Percentiles rank a stretch among this genome's conserved stretches.
phyloP scores from a whole-genome alignment of 2,888 invertebrate genomes.

The Clistopyga incitator region DNA sequence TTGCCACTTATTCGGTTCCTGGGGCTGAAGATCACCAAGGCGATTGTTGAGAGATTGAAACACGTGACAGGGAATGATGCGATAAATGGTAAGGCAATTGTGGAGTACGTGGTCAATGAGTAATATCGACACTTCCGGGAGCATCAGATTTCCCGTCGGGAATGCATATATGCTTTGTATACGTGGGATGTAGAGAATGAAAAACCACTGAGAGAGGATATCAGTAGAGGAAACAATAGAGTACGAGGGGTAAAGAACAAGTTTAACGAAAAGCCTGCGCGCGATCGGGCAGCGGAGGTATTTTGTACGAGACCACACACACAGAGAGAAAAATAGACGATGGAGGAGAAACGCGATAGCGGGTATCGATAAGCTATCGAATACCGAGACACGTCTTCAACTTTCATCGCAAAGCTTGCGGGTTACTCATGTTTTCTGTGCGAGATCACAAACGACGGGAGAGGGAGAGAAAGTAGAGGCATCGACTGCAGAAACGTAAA shows the following conservation, averaged over 20 bases:
- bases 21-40: too few species aligned
- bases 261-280: not conserved
- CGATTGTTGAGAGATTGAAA: too few species aligned
- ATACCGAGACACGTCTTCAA: constrained; percentile 31
- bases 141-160: not conserved
- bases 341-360: not conserved
- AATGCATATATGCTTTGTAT: not conserved
- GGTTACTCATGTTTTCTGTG: constrained; percentile 3
- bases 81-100: not conserved
- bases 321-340: constrained; percentile 6
- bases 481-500: not conserved
- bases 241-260: constrained; percentile 4
- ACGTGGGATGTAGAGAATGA: not conserved
- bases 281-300: not conserved
- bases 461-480: not conserved
- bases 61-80: too few species aligned
- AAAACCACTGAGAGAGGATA: not conserved
- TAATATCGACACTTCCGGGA: not conserved
- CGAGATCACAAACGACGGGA: not conserved
- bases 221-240: not conserved
- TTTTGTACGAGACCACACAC: not conserved
- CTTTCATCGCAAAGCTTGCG: not conserved
- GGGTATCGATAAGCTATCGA: constrained; percentile 49
- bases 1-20: too few species aligned
- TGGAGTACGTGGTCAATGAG: not conserved